These are phyloP conservation scores for Eupithecia tripunctaria DNA, from an alignment of 2,888 invertebrate genomes.

Conservation along the genomic window DNA sequence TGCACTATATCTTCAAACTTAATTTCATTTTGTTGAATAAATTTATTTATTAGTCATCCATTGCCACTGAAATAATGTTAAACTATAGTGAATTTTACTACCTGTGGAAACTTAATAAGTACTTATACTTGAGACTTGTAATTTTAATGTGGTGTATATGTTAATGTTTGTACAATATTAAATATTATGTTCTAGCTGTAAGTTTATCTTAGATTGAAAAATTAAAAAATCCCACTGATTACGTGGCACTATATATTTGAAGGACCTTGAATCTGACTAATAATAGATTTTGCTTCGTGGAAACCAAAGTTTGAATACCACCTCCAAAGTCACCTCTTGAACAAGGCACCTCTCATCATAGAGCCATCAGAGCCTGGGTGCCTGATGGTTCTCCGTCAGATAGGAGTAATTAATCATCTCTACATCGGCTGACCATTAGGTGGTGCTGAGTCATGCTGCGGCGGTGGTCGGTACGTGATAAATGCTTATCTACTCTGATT, in stretches of 20 bases:
- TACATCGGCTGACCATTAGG: conserved; percentile 77
- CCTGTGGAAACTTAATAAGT: too few relatives aligned
- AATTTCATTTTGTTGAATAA: too few relatives aligned
- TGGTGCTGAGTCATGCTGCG: conserved; percentile 71
- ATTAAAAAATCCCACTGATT: neutral
- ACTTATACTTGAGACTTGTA: too few relatives aligned
- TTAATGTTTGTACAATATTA: too few relatives aligned
- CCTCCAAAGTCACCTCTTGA: conserved; percentile 40
- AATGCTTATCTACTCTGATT: conserved; percentile 52
- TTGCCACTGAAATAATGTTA: too few relatives aligned
- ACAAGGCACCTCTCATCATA: conserved; percentile 69
- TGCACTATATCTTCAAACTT: too few relatives aligned
- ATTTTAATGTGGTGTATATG: too few relatives aligned
- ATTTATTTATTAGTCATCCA: too few relatives aligned
- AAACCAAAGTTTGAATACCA: conserved; percentile 22
- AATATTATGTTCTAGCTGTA: too few relatives aligned
- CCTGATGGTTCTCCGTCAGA: conserved; percentile 50
- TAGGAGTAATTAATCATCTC: conserved; percentile 80
- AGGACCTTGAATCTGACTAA: neutral
- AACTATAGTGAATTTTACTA: too few relatives aligned
- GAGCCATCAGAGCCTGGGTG: conserved; percentile 69
- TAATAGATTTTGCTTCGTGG: neutral
- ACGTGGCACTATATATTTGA: too few relatives aligned
- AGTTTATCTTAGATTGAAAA: too few relatives aligned
- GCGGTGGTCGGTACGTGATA: conserved; percentile 63